Evolutionary conservation across 1,140 invertebrate genomes (phyloP), one percentile per base, ranked within the genome.

Genomic region (Calephelis nemesis): DNA sequence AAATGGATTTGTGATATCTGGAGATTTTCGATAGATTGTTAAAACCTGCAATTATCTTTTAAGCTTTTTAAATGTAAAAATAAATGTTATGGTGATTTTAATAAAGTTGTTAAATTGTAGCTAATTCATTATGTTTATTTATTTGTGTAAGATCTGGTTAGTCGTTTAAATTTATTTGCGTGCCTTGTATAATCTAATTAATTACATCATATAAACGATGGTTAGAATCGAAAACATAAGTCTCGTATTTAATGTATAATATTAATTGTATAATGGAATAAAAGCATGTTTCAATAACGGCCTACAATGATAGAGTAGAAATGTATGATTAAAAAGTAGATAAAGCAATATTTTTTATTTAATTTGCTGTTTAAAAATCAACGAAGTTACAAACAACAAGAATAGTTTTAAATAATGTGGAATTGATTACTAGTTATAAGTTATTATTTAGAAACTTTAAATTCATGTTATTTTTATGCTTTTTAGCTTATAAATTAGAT

Each of bases 91-190:
- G 9, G 52, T 58, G 15, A 30, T 58, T 30, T 11, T 54, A 54
- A 19, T 58, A 11, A 19, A 58, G 5, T 45, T 58, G 52, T 58
- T 30, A 58, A 39, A 58, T 11, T 30, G 30, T 64, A 9, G 4
- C 30, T 64, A 9, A 47, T 47, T 10, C 15, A 19, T 19, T 47
- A 47, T 49, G 4, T 39, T 48, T 48, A 19, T 47, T 30, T 7
- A 49, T 47, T 19, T 49, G 48, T 52, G 50, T 52, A 54, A 58
- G 5, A 40, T 54, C 42, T 54, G 42, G 52, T 52, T 58, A 52
- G 49, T 15, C 50, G 5, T 45, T 73, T 49, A 64, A 45, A 62
- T 80, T 81, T 67, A 70, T 82, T 82, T 82, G 76, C 80, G 75
- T 80, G 80, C 80, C 80, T 80, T 82, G 74, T 74, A 66, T 71